Percentiles rank a stretch among this genome's conserved stretches.
phyloP scores from a whole-genome alignment of 2,797 vertebrate genomes.

The Dallia pectoralis region DNA sequence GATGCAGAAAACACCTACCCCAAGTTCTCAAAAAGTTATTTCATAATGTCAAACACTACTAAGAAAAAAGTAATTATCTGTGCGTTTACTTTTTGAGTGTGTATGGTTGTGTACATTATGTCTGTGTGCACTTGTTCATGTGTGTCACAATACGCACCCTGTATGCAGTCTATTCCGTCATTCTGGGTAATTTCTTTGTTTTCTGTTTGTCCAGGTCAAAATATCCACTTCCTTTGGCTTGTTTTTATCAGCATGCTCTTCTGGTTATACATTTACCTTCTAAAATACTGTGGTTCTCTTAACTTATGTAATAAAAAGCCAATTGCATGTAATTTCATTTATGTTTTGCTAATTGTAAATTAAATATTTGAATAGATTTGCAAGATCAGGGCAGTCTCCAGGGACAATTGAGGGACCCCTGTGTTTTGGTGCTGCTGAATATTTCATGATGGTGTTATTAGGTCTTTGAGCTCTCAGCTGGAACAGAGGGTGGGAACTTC shows the following conservation, averaged over 20 bases:
- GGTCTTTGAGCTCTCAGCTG: constrained; percentile 44
- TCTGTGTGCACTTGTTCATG: not conserved
- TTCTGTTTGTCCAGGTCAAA: not conserved
- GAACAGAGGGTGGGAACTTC: constrained; percentile 18
- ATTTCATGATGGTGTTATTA: constrained; percentile 42
- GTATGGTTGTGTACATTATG: not conserved
- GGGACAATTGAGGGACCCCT: constrained; percentile 8
- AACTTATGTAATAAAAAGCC: too few species aligned
- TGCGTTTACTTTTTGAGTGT: not conserved
- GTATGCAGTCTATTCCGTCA: not conserved
- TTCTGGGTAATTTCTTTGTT: not conserved
- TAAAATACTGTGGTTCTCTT: too few species aligned
- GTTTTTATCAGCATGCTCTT: too few species aligned
- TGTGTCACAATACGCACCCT: not conserved
- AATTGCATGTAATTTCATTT: too few species aligned
- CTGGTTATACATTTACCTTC: too few species aligned
- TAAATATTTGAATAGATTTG: not conserved
- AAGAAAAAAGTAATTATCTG: not conserved
- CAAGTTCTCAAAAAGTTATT: not conserved
- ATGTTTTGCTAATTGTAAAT: constrained; percentile 1
- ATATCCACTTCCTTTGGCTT: not conserved
- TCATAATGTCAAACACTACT: not conserved
- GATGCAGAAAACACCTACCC: too few species aligned
- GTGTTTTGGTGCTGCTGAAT: constrained; percentile 41
- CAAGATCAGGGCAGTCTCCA: constrained; percentile 11